Conservation (phyloP, 2,113 vertebrate species). For the Ochotona princeps region DNA sequence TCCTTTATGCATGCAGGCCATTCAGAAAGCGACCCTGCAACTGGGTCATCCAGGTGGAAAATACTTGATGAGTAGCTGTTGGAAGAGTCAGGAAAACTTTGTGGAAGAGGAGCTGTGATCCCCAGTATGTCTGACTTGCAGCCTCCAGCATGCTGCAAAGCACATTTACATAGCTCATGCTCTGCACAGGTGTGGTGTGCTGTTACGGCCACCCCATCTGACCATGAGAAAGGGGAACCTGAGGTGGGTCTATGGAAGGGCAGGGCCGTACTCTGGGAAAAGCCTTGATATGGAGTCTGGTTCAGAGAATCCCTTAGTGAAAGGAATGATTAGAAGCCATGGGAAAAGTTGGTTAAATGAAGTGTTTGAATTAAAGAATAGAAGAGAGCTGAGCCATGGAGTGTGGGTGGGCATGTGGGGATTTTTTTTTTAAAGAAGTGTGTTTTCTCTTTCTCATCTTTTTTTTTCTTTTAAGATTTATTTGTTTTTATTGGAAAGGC, state of each 20-base stretch:
- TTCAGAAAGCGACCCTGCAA: neutral
- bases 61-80: neutral
- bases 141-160: neutral
- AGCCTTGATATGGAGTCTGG: neutral
- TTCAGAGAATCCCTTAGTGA: neutral
- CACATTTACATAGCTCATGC: neutral
- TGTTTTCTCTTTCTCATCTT: too few relatives aligned
- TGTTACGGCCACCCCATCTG: neutral
- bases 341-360: neutral
- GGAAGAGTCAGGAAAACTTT: neutral
- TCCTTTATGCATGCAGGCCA: neutral
- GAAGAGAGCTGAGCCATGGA: neutral
- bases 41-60: neutral
- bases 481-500: too few relatives aligned
- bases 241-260: neutral
- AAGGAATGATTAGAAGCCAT: neutral
- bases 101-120: neutral
- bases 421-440: neutral
- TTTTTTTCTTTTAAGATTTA: too few relatives aligned
- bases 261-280: constrained; percentile 22
- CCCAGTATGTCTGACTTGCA: neutral
- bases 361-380: neutral
- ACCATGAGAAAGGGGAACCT: neutral
- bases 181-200: neutral
- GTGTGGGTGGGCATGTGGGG: neutral